A percentile compares a stretch with the other conserved stretches of the same genome.
Conservation (phyloP, 1,140 invertebrate species). For the Drosophila dunni region DNA sequence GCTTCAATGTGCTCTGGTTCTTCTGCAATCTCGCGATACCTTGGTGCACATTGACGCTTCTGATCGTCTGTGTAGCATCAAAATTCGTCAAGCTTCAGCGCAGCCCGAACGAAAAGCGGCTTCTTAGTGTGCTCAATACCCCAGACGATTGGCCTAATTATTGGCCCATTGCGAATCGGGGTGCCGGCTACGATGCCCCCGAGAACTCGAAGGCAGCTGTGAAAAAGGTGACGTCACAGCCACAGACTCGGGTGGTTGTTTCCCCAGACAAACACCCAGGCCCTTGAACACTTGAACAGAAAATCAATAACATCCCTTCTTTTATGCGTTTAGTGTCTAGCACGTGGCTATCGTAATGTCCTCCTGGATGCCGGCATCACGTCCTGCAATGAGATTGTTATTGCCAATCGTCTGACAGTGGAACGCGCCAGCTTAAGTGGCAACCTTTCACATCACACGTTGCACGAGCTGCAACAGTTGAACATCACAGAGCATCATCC, state of each 20-base stretch:
- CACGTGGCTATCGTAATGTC: constrained; percentile 79
- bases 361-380: constrained; percentile 78
- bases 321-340: constrained; percentile 62
- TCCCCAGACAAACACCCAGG: constrained; percentile 11
- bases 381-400: constrained; percentile 76
- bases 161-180: constrained; percentile 81
- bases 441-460: constrained; percentile 53
- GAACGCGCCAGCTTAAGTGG: constrained; percentile 59
- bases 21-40: constrained; percentile 81
- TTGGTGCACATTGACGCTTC: constrained; percentile 74
- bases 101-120: constrained; percentile 74
- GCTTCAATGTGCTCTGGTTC: constrained; percentile 83
- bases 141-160: constrained; percentile 72
- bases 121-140: constrained; percentile 63
- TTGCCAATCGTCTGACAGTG: constrained; percentile 72
- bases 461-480: constrained; percentile 72
- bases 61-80: constrained; percentile 76
- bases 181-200: constrained; percentile 81
- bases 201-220: constrained; percentile 82
- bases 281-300: no score
- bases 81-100: constrained; percentile 81
- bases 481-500: constrained; percentile 81
- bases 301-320: constrained; percentile 76
- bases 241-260: constrained; percentile 45
- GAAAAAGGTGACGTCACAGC: constrained; percentile 76